Percentiles rank a stretch among this genome's conserved stretches.
Evolutionary conservation across 2,888 invertebrate species (phyloP).

Genomic region (Choreutis nemorana): DNA sequence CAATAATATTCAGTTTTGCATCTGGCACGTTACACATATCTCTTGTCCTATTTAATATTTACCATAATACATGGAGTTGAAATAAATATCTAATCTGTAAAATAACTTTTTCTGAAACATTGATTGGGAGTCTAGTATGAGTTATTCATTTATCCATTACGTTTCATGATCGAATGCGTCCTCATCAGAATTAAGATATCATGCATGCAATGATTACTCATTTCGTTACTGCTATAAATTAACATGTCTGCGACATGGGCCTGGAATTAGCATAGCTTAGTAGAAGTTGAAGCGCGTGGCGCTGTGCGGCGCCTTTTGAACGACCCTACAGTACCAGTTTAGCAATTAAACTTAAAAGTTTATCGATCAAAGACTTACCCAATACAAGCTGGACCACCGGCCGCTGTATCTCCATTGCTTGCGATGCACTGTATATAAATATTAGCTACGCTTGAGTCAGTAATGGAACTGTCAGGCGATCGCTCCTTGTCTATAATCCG

Average conservation of each 20-base stretch:
- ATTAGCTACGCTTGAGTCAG: slow-evolving; percentile 35
- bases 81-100: too few species aligned
- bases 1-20: slow-evolving; percentile 30
- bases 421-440: slow-evolving; percentile 33
- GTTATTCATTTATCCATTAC: too few species aligned
- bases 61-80: neutral
- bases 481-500: slow-evolving; percentile 45
- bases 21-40: slow-evolving; percentile 29
- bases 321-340: slow-evolving; percentile 39
- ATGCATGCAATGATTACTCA: slow-evolving; percentile 7
- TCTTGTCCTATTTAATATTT: slow-evolving; percentile 10
- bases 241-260: slow-evolving; percentile 19
- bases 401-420: slow-evolving; percentile 34
- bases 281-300: slow-evolving; percentile 33
- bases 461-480: slow-evolving; percentile 55
- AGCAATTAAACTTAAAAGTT: slow-evolving; percentile 63
- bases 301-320: slow-evolving; percentile 51
- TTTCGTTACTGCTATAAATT: too few species aligned
- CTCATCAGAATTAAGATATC: slow-evolving; percentile 11
- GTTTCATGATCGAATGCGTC: slow-evolving; percentile 3
- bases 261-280: slow-evolving; percentile 18
- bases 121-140: too few species aligned
- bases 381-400: slow-evolving; percentile 47
- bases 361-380: slow-evolving; percentile 54
- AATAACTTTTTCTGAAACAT: too few species aligned